phyloP scores from a whole-genome alignment of 1,140 invertebrate genomes.

The Arion vulgaris region DNA sequence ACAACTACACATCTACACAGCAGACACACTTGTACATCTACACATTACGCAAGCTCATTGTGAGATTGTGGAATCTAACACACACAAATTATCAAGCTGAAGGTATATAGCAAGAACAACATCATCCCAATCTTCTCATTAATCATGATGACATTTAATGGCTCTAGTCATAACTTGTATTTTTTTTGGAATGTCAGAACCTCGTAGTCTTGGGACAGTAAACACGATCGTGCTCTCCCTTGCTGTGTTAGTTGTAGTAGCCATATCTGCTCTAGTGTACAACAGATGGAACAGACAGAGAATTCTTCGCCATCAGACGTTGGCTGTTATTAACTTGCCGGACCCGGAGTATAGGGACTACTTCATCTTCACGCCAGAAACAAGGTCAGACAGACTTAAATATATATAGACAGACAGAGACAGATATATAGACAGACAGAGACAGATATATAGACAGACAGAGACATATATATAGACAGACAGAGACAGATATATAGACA shows the following conservation, averaged over 20 bases:
- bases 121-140: too few species aligned
- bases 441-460: not conserved
- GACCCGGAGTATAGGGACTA: conserved; percentile 17
- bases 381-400: not conserved
- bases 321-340: not conserved
- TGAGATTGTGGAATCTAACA: too few species aligned
- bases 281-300: not conserved
- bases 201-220: not conserved
- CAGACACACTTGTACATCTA: too few species aligned
- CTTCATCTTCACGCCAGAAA: conserved; percentile 18
- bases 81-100: too few species aligned
- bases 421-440: not conserved
- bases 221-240: not conserved
- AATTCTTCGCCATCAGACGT: not conserved
- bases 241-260: conserved; percentile 1
- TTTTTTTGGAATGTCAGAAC: too few species aligned
- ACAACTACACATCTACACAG: too few species aligned
- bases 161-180: too few species aligned
- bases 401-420: not conserved
- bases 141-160: too few species aligned
- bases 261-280: not conserved
- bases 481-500: not conserved
- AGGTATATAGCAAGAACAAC: too few species aligned
- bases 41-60: too few species aligned
- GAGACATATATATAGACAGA: not conserved